A percentile compares a stretch with the other conserved stretches of the same genome.
Evolutionary conservation across 1,140 invertebrate species (phyloP).

Genomic region (Eriosoma lanigerum): DNA sequence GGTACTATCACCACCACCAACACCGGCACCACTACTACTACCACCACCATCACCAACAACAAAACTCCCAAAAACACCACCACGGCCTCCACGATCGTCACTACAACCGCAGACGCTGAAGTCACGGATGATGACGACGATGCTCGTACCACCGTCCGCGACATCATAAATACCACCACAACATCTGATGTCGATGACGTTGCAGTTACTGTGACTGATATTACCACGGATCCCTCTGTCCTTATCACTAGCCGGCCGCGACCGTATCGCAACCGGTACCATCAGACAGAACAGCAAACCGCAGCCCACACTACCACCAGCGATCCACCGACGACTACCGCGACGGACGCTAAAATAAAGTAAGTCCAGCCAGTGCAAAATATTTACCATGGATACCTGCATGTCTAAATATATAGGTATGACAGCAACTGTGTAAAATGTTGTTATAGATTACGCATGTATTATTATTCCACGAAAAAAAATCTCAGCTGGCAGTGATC

Average conservation of each 20-base stretch:
- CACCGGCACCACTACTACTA: not conserved
- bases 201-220: not conserved
- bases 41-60: not conserved
- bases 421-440: no score
- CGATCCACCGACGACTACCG: not conserved
- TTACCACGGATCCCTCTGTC: not conserved
- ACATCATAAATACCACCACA: not conserved
- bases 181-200: not conserved
- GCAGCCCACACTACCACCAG: not conserved
- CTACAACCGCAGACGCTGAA: not conserved
- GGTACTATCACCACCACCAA: not conserved
- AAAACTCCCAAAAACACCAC: no score
- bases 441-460: no score
- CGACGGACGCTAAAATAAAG: conserved; percentile 31
- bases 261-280: not conserved
- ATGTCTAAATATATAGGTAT: no score
- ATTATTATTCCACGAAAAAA: no score
- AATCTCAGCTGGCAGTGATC: no score
- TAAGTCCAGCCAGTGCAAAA: not conserved
- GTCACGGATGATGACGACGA: not conserved
- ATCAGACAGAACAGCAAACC: not conserved
- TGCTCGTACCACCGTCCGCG: not conserved
- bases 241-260: not conserved
- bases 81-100: not conserved
- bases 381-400: no score